These are phyloP conservation scores for Drosophila subobscura DNA, from an alignment of 1,140 invertebrate genomes.

Conservation along the genomic window DNA sequence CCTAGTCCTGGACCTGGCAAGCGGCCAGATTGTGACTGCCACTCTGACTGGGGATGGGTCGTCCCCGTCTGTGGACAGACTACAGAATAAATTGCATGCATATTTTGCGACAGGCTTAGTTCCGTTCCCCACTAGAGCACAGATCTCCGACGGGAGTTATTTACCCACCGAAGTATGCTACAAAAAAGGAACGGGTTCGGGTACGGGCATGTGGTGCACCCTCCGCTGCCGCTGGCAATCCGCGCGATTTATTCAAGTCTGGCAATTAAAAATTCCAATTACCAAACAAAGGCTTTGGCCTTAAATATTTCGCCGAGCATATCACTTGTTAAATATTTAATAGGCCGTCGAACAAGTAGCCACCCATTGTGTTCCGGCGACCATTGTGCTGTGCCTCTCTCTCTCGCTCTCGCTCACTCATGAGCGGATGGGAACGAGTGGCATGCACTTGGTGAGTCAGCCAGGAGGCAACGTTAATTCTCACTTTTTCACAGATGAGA, in stretches of 20 bases:
- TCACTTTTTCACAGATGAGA: constrained; percentile 71
- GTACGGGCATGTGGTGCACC: too few species aligned
- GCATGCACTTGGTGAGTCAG: constrained; percentile 40
- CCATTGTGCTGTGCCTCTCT: constrained; percentile 16
- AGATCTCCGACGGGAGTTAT: not conserved
- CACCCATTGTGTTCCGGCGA: constrained; percentile 49
- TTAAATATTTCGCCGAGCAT: constrained; percentile 48
- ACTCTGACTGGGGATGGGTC: constrained; percentile 3
- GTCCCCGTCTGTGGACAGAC: constrained; percentile 6
- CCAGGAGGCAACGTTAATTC: constrained; percentile 66
- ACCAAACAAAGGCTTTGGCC: constrained; percentile 53
- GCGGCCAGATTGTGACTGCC: constrained; percentile 35
- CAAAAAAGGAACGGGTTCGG: constrained; percentile 8
- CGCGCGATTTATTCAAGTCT: constrained; percentile 28
- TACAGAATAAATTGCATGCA: constrained; percentile 63
- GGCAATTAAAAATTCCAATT: constrained; percentile 56
- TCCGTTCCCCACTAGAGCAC: not conserved
- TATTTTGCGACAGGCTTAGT: constrained; percentile 35
- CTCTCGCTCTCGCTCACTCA: too few species aligned
- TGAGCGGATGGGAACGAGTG: too few species aligned
- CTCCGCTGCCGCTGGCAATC: too few species aligned
- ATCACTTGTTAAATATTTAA: constrained; percentile 73
- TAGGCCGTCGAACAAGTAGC: constrained; percentile 58
- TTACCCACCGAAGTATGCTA: constrained; percentile 49
- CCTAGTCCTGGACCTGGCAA: constrained; percentile 56